phyloP scores from a whole-genome alignment of 2,113 vertebrate species.

The Pontoporia blainvillei region DNA sequence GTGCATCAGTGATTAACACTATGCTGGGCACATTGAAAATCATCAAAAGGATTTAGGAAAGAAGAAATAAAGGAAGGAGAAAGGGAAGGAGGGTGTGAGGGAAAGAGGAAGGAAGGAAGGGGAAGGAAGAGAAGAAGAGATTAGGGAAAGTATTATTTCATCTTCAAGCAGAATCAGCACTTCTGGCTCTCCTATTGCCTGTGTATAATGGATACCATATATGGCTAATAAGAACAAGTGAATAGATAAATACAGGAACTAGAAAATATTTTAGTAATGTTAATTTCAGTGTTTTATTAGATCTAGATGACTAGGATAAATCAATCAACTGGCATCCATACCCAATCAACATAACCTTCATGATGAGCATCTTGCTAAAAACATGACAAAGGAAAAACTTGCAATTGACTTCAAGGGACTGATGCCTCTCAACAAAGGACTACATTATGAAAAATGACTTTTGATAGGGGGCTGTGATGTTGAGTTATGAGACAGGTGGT shows the following conservation, averaged over 20 bases:
- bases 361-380: neutral
- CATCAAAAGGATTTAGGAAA: neutral
- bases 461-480: neutral
- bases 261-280: neutral
- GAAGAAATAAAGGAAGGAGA: neutral
- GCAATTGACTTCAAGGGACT: neutral
- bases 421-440: neutral
- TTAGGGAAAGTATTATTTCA: neutral
- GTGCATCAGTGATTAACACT: neutral
- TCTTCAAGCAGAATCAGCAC: neutral
- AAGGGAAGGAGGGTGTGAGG: neutral
- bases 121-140: fast-evolving
- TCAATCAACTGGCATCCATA: neutral
- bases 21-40: neutral
- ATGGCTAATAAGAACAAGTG: neutral
- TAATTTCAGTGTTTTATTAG: neutral
- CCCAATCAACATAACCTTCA: neutral
- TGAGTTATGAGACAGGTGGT: neutral
- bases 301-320: neutral
- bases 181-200: neutral
- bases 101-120: no score
- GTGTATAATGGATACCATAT: neutral
- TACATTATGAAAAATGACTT: neutral
- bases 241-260: neutral
- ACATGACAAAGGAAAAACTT: neutral